Evolutionary conservation across 1,140 invertebrate genomes (phyloP), one percentile per base, ranked within the genome.

Genomic region (Trichoplusia ni): DNA sequence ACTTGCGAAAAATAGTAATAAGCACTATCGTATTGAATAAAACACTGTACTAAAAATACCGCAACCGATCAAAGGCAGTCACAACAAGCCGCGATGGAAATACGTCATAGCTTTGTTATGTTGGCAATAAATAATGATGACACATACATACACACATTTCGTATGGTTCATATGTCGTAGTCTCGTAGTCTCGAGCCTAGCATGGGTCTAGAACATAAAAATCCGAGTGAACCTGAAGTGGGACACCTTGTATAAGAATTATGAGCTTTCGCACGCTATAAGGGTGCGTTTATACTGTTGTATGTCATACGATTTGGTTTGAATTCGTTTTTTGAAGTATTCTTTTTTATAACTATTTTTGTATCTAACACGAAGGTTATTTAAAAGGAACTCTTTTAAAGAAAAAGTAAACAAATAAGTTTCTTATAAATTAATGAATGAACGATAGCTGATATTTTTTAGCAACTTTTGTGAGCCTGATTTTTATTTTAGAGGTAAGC

Each of bases 131-230:
- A 27, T 29, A 47, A 16, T 2, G 14, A 16, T 23, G 44, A 47
- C 25, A 49, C 46, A 49, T 29, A 29, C 4, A 6, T 37, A 19
- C 13, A n/a, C 8, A 29, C 14, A 46, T 9, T 29, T 16, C n/a
- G 44, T 33, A 25, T 14, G 33, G 44, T 29, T 25, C n/a, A 29
- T 27, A 49, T 16, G 14, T 11, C 18, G 14, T 40, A 19, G 38
- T 37, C 33, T 16, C 18, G 16, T 9, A 40, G 8, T n/a, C n/a
- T n/a, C n/a, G 7, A 2, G 14, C 49, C 58, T 71, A 69, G 69
- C 75, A 76, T 76, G 74, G 71, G 70, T 64, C 67, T 75, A 69
- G 64, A 27, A 49, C 64, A 73, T 81, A 72, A 76, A 77, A 59
- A 58, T 38, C 33, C 16, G 31, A 49, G 51, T 64, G 47, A 68